Base-by-base conservation (phyloP, 2,113 vertebrate species). In the Sinocyclocheilus anophthalmus region DNA sequence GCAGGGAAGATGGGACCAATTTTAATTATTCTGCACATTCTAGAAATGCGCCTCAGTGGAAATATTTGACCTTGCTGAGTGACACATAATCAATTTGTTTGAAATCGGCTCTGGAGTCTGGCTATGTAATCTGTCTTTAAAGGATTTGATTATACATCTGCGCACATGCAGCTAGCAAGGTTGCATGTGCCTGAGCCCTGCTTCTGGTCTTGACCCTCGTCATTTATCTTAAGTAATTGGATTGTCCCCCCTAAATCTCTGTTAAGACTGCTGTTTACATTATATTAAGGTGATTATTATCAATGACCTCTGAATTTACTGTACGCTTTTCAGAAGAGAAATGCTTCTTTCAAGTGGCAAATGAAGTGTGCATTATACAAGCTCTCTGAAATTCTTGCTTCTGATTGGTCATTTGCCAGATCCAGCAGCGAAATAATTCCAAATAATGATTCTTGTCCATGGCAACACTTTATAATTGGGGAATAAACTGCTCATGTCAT, bases 81-180 rank as follows among this genome's bases (percentile, higher is more conserved):
- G 92, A 94, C 92, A 94, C 85, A 92, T 92, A 93, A 94, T 94
- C 94, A 94, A 93, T 94, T 90, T 89, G 89, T 88, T 89, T 89
- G 91, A 92, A 92, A 92, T 90, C 76, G 59, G 81, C 84, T 88
- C 85, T 91, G 73, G 91, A 92, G 87, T 84, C 42, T 37, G 85
- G 76, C 45, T 57, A 63, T 59, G 55, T 63, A 81, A 84, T 65
- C 76, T 72, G 24, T 75, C 55, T 84, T 77, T 83, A 75, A 45
- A 76, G 67, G 22, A 73, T 50, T 78, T 16, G 42, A 11, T 76
- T 76, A 65, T 22, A 6, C 12, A 26, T 33, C 33, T 81, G 3
- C 26, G 33, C 11, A 22, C 9, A 11, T 85, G 42, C 22, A 22
- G 13, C 26, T 37, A 24, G 42, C 42, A 48, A 6, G 72, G 12